phyloP scores from a whole-genome alignment of 2,113 vertebrate species.

The Paracanthobrama guichenoti region DNA sequence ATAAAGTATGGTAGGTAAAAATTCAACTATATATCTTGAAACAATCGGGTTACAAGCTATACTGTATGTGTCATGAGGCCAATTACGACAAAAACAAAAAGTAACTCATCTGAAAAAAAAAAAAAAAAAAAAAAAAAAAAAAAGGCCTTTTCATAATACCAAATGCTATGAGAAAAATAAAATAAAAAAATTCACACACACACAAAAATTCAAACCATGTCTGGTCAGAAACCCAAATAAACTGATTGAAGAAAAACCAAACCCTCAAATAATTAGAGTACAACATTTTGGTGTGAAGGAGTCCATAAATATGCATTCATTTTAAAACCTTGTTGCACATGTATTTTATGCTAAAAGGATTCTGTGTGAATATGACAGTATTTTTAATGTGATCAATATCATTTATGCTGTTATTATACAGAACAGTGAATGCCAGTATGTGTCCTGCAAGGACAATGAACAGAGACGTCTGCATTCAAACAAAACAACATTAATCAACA shows the following conservation, averaged over 20 bases:
- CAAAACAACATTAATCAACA: constrained; percentile 1
- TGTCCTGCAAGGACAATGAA: constrained; percentile 20
- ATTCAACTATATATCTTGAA: background rate
- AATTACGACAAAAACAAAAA: background rate
- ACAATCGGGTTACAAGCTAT: background rate
- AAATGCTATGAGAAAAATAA: background rate
- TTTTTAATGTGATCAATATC: background rate
- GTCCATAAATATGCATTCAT: background rate
- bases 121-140: fast-evolving
- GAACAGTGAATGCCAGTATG: background rate
- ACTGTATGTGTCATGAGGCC: background rate
- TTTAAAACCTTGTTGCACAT: background rate
- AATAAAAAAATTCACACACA: background rate
- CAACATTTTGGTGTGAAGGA: background rate
- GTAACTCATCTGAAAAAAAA: background rate
- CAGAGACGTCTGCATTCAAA: constrained; percentile 17
- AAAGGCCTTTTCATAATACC: background rate
- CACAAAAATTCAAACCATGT: background rate
- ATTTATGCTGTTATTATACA: constrained; percentile 2
- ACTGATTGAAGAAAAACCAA: background rate
- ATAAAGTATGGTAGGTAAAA: background rate
- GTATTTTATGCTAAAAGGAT: background rate
- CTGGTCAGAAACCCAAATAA: background rate
- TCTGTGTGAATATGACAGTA: background rate
- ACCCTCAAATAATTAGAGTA: background rate